These are phyloP conservation scores for Ctenosaura bakeri DNA, from an alignment of 2,797 vertebrate genomes.

Conservation along the genomic window DNA sequence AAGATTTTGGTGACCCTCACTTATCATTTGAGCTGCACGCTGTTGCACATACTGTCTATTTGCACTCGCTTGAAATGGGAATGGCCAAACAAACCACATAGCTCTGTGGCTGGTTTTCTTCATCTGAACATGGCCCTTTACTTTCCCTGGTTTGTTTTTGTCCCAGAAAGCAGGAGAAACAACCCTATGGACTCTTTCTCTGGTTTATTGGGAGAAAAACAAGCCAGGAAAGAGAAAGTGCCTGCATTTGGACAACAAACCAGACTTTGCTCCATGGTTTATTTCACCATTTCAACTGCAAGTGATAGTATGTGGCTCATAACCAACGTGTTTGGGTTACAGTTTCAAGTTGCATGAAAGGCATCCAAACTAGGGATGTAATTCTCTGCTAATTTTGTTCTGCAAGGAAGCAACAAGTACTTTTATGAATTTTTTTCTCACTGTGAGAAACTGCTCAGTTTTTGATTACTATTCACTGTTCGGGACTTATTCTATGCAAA, in stretches of 20 bases:
- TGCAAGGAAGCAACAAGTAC: not conserved
- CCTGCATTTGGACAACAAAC: not conserved
- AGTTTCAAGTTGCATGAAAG: too few relatives aligned
- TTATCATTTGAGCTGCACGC: not conserved
- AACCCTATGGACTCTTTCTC: not conserved
- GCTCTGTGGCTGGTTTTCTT: not conserved
- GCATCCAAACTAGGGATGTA: not conserved
- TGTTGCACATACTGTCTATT: too few relatives aligned
- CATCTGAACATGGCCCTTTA: not conserved
- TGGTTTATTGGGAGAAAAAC: not conserved
- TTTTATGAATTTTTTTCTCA: too few relatives aligned
- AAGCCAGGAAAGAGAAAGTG: not conserved
- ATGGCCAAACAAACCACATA: too few relatives aligned
- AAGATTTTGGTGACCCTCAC: not conserved
- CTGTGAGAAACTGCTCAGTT: too few relatives aligned
- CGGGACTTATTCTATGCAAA: too few relatives aligned
- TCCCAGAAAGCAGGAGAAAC: not conserved
- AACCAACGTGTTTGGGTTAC: not conserved
- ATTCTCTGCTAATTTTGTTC: not conserved
- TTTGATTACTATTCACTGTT: too few relatives aligned
- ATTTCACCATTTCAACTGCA: not conserved
- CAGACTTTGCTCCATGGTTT: not conserved
- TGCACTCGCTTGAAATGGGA: too few relatives aligned
- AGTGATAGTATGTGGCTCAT: not conserved
- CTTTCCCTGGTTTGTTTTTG: not conserved